These are phyloP conservation scores for Tilapia sparmanii DNA, from an alignment of 2,113 vertebrate genomes.

Conservation along the genomic window DNA sequence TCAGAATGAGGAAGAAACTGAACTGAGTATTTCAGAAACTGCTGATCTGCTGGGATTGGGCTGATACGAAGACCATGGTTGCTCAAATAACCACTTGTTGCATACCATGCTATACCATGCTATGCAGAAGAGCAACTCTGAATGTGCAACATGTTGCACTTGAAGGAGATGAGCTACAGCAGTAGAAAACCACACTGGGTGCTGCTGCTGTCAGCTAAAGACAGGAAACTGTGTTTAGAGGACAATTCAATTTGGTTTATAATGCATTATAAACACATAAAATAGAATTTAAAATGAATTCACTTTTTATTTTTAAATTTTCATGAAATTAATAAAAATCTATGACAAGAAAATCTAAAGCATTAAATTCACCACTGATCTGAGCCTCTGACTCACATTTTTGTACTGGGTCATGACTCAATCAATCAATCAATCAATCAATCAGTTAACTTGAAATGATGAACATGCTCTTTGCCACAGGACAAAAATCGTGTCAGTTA, in stretches of 20 bases:
- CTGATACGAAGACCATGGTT: rapidly evolving
- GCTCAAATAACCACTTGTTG: not conserved
- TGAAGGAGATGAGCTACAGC: not conserved
- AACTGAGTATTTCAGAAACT: not conserved
- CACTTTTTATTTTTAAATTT: rapidly evolving
- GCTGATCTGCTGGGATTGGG: not conserved
- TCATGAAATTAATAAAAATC: not conserved
- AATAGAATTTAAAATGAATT: not conserved
- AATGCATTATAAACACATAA: not conserved
- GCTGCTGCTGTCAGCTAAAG: not conserved
- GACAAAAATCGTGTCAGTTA: not conserved
- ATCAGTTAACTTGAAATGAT: not conserved
- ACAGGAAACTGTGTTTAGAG: not conserved
- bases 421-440: not conserved
- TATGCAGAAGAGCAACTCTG: not conserved
- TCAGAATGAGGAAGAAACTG: not conserved
- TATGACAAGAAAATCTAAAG: not conserved
- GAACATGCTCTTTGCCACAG: not conserved
- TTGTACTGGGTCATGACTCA: not conserved
- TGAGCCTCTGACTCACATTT: not conserved
- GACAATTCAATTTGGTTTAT: not conserved
- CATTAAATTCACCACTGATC: not conserved
- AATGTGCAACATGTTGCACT: not conserved
- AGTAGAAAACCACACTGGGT: not conserved
- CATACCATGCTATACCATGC: not conserved